phyloP scores from a whole-genome alignment of 2,888 invertebrate genomes.

The Hybos culiciformis region DNA sequence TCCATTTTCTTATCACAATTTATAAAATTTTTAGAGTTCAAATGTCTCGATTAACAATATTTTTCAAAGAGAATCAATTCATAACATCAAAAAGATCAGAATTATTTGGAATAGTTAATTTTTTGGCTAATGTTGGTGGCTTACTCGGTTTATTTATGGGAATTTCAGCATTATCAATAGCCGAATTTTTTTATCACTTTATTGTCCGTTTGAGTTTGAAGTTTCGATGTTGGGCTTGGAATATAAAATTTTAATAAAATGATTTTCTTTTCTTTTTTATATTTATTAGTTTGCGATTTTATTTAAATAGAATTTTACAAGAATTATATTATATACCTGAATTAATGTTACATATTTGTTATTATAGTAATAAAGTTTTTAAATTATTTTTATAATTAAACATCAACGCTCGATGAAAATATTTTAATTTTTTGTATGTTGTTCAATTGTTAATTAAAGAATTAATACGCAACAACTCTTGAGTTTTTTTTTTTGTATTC shows the following conservation, averaged over 20 bases:
- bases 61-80: conserved; percentile 58
- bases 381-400: no score
- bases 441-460: no score
- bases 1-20: not conserved
- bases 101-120: conserved; percentile 51
- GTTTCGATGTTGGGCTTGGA: no score
- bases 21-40: not conserved
- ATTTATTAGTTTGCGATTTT: not conserved
- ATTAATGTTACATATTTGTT: not conserved
- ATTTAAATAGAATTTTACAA: not conserved
- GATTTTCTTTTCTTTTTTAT: not conserved
- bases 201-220: no score
- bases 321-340: not conserved
- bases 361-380: no score
- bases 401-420: no score
- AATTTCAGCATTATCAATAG: conserved; percentile 31
- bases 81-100: conserved; percentile 52
- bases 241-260: not conserved
- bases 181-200: conserved; percentile 42
- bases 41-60: conserved; percentile 47
- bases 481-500: no score
- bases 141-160: conserved; percentile 41
- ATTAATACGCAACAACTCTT: no score
- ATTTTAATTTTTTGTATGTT: no score
- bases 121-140: conserved; percentile 54